phyloP scores from a whole-genome alignment of 1,140 invertebrate species.

The Drosophila pseudoananassae region DNA sequence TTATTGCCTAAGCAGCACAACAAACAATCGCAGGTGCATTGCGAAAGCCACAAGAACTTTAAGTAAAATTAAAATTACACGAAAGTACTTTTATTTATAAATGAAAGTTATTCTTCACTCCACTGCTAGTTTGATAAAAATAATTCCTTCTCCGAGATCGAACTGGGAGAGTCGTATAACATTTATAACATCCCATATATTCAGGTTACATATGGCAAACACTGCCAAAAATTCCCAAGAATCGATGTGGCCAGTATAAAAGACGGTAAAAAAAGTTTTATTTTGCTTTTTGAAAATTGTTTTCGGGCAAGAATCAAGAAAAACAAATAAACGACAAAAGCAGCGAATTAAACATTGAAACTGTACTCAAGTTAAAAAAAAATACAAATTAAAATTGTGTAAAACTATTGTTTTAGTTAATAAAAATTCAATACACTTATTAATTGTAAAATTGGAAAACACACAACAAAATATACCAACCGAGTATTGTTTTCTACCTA shows the following conservation, averaged over 20 bases:
- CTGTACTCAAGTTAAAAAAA: slow-evolving; percentile 55
- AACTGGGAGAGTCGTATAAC: neutral
- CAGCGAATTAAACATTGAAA: slow-evolving; percentile 74
- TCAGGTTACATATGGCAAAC: slow-evolving; percentile 1
- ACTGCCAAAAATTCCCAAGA: slow-evolving; percentile 1
- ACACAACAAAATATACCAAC: slow-evolving; percentile 40
- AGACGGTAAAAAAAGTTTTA: slow-evolving; percentile 1
- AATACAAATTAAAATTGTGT: slow-evolving; percentile 36
- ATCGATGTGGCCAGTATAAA: slow-evolving; percentile 3
- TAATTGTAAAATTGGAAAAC: slow-evolving; percentile 54
- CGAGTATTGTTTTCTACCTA: slow-evolving; percentile 2
- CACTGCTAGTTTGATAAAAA: neutral
- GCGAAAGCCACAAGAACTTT: neutral
- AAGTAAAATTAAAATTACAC: neutral
- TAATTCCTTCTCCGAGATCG: neutral
- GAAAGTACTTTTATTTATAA: too few species aligned
- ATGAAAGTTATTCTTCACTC: too few species aligned
- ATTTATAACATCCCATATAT: neutral
- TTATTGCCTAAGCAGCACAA: neutral
- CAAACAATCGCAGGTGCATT: neutral
- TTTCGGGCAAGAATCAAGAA: slow-evolving; percentile 32
- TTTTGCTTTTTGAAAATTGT: slow-evolving; percentile 2
- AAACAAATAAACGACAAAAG: slow-evolving; percentile 76
- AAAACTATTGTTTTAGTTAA: slow-evolving; percentile 62
- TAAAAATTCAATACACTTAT: slow-evolving; percentile 54